Conservation (phyloP, 2,113 vertebrate species). For the Empidonax alnorum region DNA sequence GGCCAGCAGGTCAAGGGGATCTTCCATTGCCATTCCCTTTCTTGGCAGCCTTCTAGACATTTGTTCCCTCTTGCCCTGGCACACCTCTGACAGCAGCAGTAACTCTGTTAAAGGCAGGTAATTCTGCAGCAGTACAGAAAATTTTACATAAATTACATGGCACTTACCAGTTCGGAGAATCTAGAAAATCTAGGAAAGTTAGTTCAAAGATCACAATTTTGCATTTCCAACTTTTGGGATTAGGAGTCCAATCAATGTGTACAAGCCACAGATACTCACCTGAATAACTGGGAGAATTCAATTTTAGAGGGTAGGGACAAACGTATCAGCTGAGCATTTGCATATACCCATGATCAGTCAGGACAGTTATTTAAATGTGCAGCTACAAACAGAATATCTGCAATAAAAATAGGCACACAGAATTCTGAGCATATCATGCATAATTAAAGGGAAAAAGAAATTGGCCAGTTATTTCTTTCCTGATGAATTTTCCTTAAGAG, state of each 20-base stretch:
- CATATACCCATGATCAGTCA: not conserved
- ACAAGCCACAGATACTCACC: not conserved
- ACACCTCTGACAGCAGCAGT: constrained; percentile 21
- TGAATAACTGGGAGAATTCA: not conserved
- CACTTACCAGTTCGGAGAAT: not conserved
- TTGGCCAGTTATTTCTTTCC: not conserved
- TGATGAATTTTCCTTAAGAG: constrained; percentile 23
- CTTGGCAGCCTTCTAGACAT: constrained; percentile 32
- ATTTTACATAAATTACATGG: constrained; percentile 21
- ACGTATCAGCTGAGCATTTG: not conserved
- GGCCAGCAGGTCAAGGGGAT: too few relatives aligned
- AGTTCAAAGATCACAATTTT: constrained; percentile 12
- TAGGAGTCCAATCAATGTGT: not conserved
- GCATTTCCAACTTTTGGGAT: not conserved
- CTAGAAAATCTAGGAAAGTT: constrained; percentile 18
- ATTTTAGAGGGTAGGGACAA: not conserved
- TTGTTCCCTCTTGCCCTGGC: not conserved
- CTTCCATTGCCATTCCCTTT: not conserved
- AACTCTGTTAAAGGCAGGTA: constrained; percentile 33
- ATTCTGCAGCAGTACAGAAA: constrained; percentile 27
- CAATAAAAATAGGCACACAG: not conserved
- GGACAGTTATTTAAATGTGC: not conserved
- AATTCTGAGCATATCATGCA: not conserved
- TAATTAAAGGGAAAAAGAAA: not conserved
- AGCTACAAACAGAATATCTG: not conserved